These are phyloP conservation scores for Benthosema pterotum DNA, from an alignment of 2,797 vertebrate genomes.

Conservation along the genomic window DNA sequence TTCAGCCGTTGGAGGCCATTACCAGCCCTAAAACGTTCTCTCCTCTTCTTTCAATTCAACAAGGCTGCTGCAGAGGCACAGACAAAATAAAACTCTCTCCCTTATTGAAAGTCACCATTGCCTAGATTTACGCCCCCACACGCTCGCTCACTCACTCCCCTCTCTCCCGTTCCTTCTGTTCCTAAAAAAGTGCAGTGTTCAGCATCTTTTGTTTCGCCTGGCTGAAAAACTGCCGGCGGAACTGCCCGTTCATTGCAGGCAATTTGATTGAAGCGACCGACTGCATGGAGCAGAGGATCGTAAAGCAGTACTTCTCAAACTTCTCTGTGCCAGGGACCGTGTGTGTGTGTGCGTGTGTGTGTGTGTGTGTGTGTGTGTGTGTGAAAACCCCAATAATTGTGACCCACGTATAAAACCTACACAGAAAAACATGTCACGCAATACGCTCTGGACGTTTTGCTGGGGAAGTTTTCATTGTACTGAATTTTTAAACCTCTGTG, in stretches of 20 bases:
- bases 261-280: slow-evolving; percentile 44
- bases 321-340: no score
- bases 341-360: no score
- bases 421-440: no score
- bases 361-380: no score
- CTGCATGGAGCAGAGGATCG: neutral
- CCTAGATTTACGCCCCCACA: slow-evolving; percentile 55
- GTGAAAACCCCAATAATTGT: no score
- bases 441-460: no score
- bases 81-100: slow-evolving; percentile 13
- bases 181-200: slow-evolving; percentile 38
- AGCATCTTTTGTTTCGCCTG: slow-evolving; percentile 58
- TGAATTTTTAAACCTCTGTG: no score
- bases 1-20: slow-evolving; percentile 19
- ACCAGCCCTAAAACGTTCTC: slow-evolving; percentile 26
- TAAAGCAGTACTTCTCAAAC: no score
- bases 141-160: slow-evolving; percentile 44
- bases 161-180: slow-evolving; percentile 55
- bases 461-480: no score
- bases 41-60: slow-evolving; percentile 37
- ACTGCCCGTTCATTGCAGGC: slow-evolving; percentile 36
- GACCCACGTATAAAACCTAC: no score
- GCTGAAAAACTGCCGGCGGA: slow-evolving; percentile 62
- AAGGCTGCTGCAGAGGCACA: slow-evolving; percentile 36
- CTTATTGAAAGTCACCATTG: slow-evolving; percentile 52